A percentile compares a stretch with the other conserved stretches of the same genome.
These are phyloP conservation scores for Sciurus carolinensis DNA, from an alignment of 2,797 vertebrate genomes.

Conservation along the genomic window DNA sequence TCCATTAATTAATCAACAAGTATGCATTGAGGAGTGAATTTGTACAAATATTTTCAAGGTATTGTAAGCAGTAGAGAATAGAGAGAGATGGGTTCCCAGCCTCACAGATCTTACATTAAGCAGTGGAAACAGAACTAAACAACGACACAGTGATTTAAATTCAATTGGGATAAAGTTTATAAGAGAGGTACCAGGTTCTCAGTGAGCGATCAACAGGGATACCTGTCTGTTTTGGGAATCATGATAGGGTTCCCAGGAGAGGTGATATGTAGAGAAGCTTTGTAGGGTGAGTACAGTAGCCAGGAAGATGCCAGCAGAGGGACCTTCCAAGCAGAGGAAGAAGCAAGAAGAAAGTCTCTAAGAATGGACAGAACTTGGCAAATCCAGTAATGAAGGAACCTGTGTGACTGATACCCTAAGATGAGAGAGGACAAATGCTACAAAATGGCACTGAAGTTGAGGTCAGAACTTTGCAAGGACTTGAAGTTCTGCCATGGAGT, in stretches of 20 bases:
- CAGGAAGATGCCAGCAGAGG: neutral
- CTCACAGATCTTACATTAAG: neutral
- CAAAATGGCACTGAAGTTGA: neutral
- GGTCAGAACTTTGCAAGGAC: neutral
- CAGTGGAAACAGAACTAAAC: neutral
- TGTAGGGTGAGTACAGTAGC: neutral
- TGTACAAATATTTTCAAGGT: neutral
- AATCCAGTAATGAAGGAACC: neutral
- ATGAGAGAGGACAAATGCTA: neutral
- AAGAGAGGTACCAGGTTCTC: neutral
- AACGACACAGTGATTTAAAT: neutral
- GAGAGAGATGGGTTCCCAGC: neutral
- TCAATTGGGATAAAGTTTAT: neutral
- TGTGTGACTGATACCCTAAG: neutral
- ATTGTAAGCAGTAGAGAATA: neutral
- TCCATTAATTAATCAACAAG: neutral
- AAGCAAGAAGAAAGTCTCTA: neutral
- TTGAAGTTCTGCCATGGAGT: neutral
- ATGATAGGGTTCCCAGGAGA: neutral
- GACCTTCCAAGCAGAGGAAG: neutral
- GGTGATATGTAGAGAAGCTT: neutral
- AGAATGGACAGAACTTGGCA: neutral
- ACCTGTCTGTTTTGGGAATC: neutral
- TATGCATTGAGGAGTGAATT: neutral
- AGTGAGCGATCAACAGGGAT: neutral